phyloP scores from a whole-genome alignment of 2,888 invertebrate species.

The Melinopterus prodromus region DNA sequence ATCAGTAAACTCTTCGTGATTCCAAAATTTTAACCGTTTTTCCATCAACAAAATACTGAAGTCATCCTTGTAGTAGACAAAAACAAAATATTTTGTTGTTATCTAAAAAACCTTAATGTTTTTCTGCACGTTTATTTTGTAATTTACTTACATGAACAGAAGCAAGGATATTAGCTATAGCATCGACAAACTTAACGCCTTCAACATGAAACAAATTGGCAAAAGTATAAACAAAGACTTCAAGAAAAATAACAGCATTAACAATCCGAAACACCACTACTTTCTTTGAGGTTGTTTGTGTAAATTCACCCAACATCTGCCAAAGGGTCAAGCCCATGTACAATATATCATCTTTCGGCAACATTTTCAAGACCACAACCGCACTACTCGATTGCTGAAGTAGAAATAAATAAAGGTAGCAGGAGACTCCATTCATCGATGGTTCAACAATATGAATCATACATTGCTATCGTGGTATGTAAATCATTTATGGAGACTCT shows the following conservation, averaged over 20 bases:
- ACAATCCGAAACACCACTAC: slow-evolving; percentile 21
- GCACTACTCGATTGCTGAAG: slow-evolving; percentile 6
- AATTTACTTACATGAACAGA: slow-evolving; percentile 25
- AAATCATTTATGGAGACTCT: neutral
- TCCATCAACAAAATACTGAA: slow-evolving; percentile 10
- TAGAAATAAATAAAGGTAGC: neutral
- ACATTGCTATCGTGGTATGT: neutral
- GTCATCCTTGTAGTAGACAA: slow-evolving; percentile 27
- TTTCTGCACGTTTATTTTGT: neutral
- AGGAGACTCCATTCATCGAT: neutral
- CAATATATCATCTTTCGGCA: slow-evolving; percentile 26
- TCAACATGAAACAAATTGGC: slow-evolving; percentile 18
- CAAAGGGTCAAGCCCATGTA: slow-evolving; percentile 19
- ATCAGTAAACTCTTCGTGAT: neutral
- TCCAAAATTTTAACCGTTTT: slow-evolving; percentile 22
- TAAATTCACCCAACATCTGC: slow-evolving; percentile 27
- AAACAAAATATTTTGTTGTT: slow-evolving; percentile 27
- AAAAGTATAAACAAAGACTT: slow-evolving; percentile 18
- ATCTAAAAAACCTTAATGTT: slow-evolving; percentile 19
- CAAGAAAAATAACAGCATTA: slow-evolving; percentile 13
- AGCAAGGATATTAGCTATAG: slow-evolving; percentile 21
- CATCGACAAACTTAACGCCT: slow-evolving; percentile 20
- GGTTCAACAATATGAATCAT: neutral
- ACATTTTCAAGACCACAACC: slow-evolving; percentile 17
- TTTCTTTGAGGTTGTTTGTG: slow-evolving; percentile 7